These are phyloP conservation scores for Machimus rusticus DNA, from an alignment of 2,888 invertebrate genomes.

Conservation along the genomic window DNA sequence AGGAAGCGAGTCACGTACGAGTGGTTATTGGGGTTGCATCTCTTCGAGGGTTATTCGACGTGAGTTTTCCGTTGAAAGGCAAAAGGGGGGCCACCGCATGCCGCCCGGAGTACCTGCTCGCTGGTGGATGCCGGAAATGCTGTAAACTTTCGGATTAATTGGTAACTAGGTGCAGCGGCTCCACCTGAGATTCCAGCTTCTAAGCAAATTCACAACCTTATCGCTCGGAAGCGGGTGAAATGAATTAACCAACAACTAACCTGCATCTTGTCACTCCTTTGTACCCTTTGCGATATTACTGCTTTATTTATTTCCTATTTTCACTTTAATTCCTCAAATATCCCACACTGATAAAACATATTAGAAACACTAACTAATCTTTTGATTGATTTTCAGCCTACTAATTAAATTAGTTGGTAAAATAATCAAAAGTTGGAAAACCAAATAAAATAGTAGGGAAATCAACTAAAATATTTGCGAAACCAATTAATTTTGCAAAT, in stretches of 20 bases:
- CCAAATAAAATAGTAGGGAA: no score
- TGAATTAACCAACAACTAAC: neutral
- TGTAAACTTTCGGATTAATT: neutral
- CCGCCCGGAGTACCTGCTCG: neutral
- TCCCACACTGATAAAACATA: no score
- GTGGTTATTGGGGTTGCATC: neutral
- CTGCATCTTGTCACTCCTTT: no score
- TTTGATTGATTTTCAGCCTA: no score
- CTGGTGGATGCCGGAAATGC: neutral
- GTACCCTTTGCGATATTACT: no score
- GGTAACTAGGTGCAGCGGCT: neutral
- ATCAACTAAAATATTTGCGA: no score
- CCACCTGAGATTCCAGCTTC: neutral
- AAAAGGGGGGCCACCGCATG: neutral
- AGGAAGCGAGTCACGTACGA: neutral
- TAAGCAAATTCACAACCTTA: neutral
- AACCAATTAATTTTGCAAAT: no score
- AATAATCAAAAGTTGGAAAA: no score
- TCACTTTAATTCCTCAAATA: no score
- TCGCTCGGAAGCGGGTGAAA: neutral
- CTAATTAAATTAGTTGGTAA: no score
- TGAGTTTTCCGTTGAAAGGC: neutral
- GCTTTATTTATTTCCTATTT: no score
- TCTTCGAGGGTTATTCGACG: neutral
- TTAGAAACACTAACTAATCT: no score